Base-by-base conservation (phyloP, 92 coral and sea anemone genomes). In the Muricea muricata region DNA sequence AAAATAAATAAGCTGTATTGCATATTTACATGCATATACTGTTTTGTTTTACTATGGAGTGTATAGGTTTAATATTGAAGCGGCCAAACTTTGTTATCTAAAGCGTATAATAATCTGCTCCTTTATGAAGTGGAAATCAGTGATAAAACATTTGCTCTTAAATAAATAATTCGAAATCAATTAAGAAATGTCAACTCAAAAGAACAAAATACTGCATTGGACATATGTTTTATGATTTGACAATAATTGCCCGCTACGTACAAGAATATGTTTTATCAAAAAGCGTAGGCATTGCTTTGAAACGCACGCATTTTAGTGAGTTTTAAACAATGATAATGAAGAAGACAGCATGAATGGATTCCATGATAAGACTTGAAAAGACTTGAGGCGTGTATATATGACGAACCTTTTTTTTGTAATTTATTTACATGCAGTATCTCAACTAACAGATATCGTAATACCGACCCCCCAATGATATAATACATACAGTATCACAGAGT, bases 121-220 rank as follows among this genome's bases (percentile, higher is more conserved):
- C 30, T 63, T 63, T 63, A 63, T 63, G 70, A 63, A 63, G 70
- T 63, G 70, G 26, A 25, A 63, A 63, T 63, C 70, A 63, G 30
- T 28, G 70, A 63, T 63, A 63, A 63, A 63, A 30, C 70, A 63
- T 63, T 63, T 63, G 37, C 37, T 63, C 70, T 63, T 63, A 63
- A 63, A 63, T 63, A 63, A 63, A 63, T 63, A 63, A 63, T 63
- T 63, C 21, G 70, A 63, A 63, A 63, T 63, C 70, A 30, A 63
- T 63, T 63, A 63, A 63, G 70, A 63, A 63, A 63, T 63, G 70
- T 63, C 70, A 30, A 63, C 70, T 63, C 18, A 63, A 32, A 63
- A 63, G 21, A 30, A 10, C 37, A 63, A 1, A 29, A 52, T 52
- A 52, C 24, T 20, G n/a, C 60, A 52, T 10, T 28, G 70, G 70